phyloP scores from a whole-genome alignment of 2,113 vertebrate species.

The Mobula hypostoma region DNA sequence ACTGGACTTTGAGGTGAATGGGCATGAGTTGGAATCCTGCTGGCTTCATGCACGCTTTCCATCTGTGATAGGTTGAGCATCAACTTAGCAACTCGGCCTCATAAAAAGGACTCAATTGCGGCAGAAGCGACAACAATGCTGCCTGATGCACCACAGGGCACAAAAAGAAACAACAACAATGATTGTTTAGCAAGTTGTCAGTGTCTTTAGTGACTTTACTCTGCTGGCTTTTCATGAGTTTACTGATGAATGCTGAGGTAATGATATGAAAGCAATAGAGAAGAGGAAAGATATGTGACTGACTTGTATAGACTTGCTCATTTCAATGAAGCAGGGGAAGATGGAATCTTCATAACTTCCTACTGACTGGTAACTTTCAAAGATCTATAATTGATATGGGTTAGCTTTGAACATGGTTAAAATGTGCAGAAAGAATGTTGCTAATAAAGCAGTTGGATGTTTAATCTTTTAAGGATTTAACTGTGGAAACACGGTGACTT shows the following conservation, averaged over 20 bases:
- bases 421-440: background rate
- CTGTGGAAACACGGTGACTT: background rate
- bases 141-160: too few species aligned
- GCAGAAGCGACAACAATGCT: too few species aligned
- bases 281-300: background rate
- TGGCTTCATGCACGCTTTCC: too few species aligned
- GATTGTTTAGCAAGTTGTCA: too few species aligned
- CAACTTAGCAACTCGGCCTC: too few species aligned
- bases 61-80: too few species aligned
- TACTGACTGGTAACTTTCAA: background rate
- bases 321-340: background rate
- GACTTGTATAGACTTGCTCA: too few species aligned
- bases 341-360: background rate
- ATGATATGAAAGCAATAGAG: background rate
- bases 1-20: too few species aligned
- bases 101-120: too few species aligned
- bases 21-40: too few species aligned
- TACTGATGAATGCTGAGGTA: background rate
- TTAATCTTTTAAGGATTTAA: slow-evolving; percentile 3
- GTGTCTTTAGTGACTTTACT: too few species aligned
- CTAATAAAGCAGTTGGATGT: background rate
- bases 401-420: background rate
- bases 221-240: background rate
- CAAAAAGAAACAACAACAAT: too few species aligned
- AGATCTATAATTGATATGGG: background rate